phyloP scores from a whole-genome alignment of 2,888 invertebrate species.

The Coelopa pilipes region DNA sequence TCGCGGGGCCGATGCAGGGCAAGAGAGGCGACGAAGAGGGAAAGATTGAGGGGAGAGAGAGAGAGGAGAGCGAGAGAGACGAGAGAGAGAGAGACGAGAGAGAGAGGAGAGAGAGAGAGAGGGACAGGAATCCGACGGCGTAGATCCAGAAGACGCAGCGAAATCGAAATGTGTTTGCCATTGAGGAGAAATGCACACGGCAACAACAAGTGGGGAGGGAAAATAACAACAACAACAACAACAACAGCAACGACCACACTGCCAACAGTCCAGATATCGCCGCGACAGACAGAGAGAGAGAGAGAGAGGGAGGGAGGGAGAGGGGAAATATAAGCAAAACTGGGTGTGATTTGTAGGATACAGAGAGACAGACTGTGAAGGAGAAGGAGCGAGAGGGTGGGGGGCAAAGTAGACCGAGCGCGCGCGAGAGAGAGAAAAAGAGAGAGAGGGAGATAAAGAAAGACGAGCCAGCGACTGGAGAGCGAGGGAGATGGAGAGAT shows the following conservation, averaged over 20 bases:
- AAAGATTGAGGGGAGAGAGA: neutral
- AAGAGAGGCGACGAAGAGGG: neutral
- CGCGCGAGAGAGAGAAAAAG: no score
- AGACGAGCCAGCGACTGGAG: no score
- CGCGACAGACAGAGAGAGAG: no score
- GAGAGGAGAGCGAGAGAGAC: no score
- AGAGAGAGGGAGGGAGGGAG: no score
- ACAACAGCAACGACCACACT: no score
- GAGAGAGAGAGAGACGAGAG: neutral
- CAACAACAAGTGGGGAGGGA: no score
- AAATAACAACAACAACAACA: no score
- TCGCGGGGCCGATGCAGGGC: neutral
- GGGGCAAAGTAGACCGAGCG: no score
- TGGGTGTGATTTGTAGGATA: slow-evolving; percentile 11
- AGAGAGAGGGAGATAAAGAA: no score
- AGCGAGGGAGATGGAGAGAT: no score
- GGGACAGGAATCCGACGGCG: neutral
- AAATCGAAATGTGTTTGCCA: slow-evolving; percentile 13
- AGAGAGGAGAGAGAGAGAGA: slow-evolving; percentile 2
- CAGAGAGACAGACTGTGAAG: neutral
- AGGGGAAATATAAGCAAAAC: neutral
- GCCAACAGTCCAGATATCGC: no score
- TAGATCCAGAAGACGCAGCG: neutral
- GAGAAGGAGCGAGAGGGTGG: neutral
- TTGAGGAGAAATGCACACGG: slow-evolving; percentile 7